These are phyloP conservation scores for Acrocyrtus sp. DNA, from an alignment of 2,888 invertebrate genomes.

Conservation along the genomic window DNA sequence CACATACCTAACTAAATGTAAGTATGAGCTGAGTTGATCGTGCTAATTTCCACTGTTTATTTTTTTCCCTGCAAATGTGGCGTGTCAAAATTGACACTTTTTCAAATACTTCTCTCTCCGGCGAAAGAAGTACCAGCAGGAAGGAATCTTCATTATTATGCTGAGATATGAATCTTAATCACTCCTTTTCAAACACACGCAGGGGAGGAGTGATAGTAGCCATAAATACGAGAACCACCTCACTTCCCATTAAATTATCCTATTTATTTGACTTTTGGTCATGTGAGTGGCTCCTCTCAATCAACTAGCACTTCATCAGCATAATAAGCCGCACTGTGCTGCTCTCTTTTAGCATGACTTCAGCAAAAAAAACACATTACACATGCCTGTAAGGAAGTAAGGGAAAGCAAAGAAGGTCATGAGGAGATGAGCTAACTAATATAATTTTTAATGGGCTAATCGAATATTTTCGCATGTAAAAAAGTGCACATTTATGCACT, in stretches of 20 bases:
- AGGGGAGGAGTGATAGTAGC: slow-evolving; percentile 10
- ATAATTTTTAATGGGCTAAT: too few relatives aligned
- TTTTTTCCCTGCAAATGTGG: too few relatives aligned
- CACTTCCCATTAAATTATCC: slow-evolving; percentile 11
- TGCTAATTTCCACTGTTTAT: too few relatives aligned
- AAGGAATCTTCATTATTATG: not conserved
- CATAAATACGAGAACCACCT: slow-evolving; percentile 8
- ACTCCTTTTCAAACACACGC: not conserved
- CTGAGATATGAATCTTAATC: not conserved
- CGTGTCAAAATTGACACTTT: slow-evolving; percentile 6
- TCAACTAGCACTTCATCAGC: not conserved
- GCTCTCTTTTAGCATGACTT: not conserved
- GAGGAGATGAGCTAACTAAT: too few relatives aligned
- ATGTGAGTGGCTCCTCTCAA: slow-evolving; percentile 12
- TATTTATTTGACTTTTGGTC: too few relatives aligned
- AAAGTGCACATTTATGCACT: too few relatives aligned
- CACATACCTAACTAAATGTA: too few relatives aligned
- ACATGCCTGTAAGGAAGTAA: too few relatives aligned
- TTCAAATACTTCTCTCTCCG: not conserved
- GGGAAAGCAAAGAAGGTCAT: too few relatives aligned
- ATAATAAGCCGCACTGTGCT: not conserved
- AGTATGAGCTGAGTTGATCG: too few relatives aligned
- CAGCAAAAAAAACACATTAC: too few relatives aligned
- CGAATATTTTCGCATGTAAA: too few relatives aligned
- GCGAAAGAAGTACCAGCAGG: not conserved